Base-by-base conservation (phyloP, 2,113 vertebrate genomes). In the Phainopepla nitens region DNA sequence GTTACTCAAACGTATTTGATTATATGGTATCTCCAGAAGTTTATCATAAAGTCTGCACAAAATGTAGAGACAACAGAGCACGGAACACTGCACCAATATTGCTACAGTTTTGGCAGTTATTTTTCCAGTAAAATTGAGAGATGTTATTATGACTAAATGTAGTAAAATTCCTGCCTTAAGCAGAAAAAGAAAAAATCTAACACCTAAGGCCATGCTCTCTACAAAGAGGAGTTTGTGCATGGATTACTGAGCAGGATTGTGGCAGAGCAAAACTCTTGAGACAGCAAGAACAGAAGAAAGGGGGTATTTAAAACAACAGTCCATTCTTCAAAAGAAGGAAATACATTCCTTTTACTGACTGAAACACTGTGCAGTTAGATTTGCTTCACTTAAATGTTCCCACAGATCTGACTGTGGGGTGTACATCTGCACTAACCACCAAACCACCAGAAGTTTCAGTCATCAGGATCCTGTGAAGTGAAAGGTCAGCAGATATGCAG, bases 271-370 rank as follows among this genome's bases (percentile, higher is more conserved):
- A 95, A 75, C 24, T 62, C 73, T 76, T 0, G 1, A 86, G 64
- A 76, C 85, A 86, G 54, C 72, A 90, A 88, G 56, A 96, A 77
- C 25, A 83, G 80, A 88, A 90, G 58, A 90, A 92, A 88, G 36
- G 15, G 64, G 57, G 31, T 56, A 94, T 91, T 87, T 89, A 60
- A 86, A 81, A 58, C 28, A 93, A 58, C 28, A 54, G 41, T 69
- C 84, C 18, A 57, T 65, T 51, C 61, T 79, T 86, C 51, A 64
- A 86, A 89, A 75, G 42, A 79, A 79, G 70, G 49, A 89, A 92
- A 82, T 31, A 33, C n/a, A 81, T 60, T 71, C 39, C 22, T 83
- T 80, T 86, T 42, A 60, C 56, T 80, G 71, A 89, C 62, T 79
- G 64, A 58, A 87, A 47, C 35, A 36, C 58, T 29, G 44, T 44